phyloP scores from a whole-genome alignment of 2,888 invertebrate species.

The Cecidostiba fungosa region DNA sequence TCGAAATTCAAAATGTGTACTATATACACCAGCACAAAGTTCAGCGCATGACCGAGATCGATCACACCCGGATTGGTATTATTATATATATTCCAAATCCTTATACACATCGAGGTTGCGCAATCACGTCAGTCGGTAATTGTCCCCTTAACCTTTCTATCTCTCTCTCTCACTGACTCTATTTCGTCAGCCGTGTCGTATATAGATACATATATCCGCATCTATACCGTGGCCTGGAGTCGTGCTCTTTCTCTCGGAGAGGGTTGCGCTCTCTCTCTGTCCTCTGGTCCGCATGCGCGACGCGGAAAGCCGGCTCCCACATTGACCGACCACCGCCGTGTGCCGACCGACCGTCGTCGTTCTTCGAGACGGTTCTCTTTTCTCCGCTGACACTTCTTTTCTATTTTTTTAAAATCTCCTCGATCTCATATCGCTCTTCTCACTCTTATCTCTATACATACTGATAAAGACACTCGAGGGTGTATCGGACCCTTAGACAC shows the following conservation, averaged over 20 bases:
- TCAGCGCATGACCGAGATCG: too few relatives aligned
- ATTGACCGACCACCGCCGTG: slow-evolving; percentile 51
- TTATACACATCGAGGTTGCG: neutral
- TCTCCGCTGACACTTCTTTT: neutral
- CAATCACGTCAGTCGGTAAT: neutral
- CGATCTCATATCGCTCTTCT: neutral
- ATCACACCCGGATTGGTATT: neutral
- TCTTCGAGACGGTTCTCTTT: slow-evolving; percentile 46
- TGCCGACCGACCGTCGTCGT: neutral
- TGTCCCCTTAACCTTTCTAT: slow-evolving; percentile 5
- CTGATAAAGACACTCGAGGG: too few relatives aligned
- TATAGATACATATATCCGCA: neutral
- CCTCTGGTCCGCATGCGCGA: slow-evolving; percentile 56
- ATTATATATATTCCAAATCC: neutral
- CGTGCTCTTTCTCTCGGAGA: slow-evolving; percentile 11
- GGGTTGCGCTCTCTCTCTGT: neutral
- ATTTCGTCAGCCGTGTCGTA: neutral
- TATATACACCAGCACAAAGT: too few relatives aligned
- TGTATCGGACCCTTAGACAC: too few relatives aligned
- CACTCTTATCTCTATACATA: too few relatives aligned
- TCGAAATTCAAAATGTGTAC: too few relatives aligned
- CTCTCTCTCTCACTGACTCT: neutral
- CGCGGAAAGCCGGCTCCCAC: slow-evolving; percentile 58
- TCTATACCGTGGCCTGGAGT: neutral
- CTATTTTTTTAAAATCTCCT: neutral